These are phyloP conservation scores for Rapana venosa DNA, from an alignment of 2,888 invertebrate genomes.

Conservation along the genomic window DNA sequence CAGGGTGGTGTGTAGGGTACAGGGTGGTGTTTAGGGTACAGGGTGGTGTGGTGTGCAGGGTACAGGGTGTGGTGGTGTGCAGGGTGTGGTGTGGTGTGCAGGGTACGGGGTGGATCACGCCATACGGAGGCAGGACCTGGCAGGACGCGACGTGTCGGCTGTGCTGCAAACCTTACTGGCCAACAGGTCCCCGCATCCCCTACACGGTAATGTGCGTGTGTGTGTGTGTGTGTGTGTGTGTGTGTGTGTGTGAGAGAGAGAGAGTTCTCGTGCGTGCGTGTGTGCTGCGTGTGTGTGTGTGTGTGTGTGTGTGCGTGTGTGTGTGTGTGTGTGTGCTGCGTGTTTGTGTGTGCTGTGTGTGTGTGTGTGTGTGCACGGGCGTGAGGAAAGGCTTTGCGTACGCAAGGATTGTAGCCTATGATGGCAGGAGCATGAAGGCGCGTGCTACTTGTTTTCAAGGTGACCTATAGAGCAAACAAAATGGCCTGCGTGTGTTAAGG, in stretches of 20 bases:
- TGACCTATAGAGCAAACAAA: too few species aligned
- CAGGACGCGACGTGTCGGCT: conserved; percentile 33
- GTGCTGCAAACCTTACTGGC: conserved; percentile 33
- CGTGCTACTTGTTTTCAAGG: too few species aligned
- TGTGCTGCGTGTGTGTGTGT: background rate
- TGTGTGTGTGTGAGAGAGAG: conserved; percentile 27
- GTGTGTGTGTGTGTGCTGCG: conserved; percentile 3
- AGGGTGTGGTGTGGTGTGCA: background rate
- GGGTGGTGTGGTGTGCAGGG: too few species aligned
- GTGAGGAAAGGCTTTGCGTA: background rate
- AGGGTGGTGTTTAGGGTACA: too few species aligned
- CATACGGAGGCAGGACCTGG: conserved; percentile 35
- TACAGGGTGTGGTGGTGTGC: too few species aligned
- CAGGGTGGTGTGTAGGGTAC: too few species aligned
- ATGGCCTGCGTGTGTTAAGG: too few species aligned
- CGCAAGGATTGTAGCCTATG: too few species aligned
- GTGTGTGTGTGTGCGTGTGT: conserved; percentile 1
- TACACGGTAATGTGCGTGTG: conserved; percentile 23
- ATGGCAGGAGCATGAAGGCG: too few species aligned
- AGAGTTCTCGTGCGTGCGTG: conserved; percentile 1
- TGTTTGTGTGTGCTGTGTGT: background rate
- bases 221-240: conserved; percentile 32
- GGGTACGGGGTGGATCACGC: conserved; percentile 31
- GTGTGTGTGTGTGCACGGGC: background rate
- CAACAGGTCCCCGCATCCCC: background rate